A percentile compares a stretch with the other conserved stretches of the same genome.
Conservation (phyloP, 2,113 vertebrate genomes). For the Girardinichthys multiradiatus region DNA sequence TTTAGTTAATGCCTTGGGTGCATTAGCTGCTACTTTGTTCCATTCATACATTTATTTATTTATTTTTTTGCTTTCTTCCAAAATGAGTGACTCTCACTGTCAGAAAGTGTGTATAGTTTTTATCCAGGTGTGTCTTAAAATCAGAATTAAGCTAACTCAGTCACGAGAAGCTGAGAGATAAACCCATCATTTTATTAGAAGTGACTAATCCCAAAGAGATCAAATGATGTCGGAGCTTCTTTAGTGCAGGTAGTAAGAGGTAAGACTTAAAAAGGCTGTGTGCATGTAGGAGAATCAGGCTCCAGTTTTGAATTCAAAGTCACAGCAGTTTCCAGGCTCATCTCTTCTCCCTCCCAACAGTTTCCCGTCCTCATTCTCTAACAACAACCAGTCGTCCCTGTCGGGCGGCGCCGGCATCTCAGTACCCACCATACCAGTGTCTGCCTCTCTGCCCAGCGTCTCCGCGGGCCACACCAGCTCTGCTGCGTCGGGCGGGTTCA, state of each 20-base stretch:
- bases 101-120: too few species aligned
- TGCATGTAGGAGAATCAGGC: neutral
- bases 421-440: conserved; percentile 82
- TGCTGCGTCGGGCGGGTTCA: conserved; percentile 83
- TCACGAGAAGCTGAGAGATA: neutral
- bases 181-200: too few species aligned
- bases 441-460: conserved; percentile 84
- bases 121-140: too few species aligned
- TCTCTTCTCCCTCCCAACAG: conserved; percentile 68
- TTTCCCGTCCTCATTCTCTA: conserved; percentile 93
- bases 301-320: neutral
- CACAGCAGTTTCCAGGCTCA: neutral
- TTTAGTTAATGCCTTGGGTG: too few species aligned
- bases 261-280: neutral
- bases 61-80: neutral
- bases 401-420: conserved; percentile 81
- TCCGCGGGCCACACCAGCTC: conserved; percentile 72
- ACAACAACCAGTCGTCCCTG: conserved; percentile 91
- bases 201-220: too few species aligned
- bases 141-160: too few species aligned
- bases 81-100: too few species aligned
- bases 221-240: too few species aligned
- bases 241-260: neutral
- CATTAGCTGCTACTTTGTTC: too few species aligned
- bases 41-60: neutral